These are phyloP conservation scores for Diarsia dahlii DNA, from an alignment of 2,888 invertebrate genomes.

Conservation along the genomic window DNA sequence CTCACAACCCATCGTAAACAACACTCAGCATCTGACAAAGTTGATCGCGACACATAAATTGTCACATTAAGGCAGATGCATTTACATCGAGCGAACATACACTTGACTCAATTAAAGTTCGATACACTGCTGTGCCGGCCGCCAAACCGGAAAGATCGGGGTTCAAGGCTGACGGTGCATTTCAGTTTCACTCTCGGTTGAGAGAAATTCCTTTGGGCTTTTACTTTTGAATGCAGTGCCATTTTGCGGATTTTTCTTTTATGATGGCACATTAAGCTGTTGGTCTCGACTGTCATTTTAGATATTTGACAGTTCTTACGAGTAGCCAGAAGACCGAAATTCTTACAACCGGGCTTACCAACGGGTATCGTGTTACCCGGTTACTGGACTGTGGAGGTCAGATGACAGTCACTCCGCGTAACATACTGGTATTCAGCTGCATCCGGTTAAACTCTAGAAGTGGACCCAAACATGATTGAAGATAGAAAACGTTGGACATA, in stretches of 20 bases:
- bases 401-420: neutral
- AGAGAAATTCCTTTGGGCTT: constrained; percentile 53
- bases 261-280: neutral
- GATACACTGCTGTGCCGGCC: constrained; percentile 60
- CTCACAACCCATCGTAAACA: constrained; percentile 45
- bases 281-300: neutral
- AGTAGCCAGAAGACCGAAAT: neutral
- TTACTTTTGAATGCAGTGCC: constrained; percentile 44
- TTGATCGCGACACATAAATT: constrained; percentile 59
- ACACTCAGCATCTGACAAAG: constrained; percentile 30
- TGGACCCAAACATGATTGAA: too few relatives aligned
- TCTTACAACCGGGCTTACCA: neutral
- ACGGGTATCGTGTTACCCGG: neutral
- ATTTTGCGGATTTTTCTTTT: neutral
- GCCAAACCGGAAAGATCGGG: constrained; percentile 68
- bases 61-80: constrained; percentile 55
- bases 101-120: constrained; percentile 72
- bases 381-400: too few relatives aligned
- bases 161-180: constrained; percentile 65
- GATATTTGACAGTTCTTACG: neutral
- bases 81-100: constrained; percentile 57
- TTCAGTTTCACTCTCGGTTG: constrained; percentile 61
- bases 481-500: neutral
- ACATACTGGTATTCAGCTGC: neutral
- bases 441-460: neutral